Base-by-base conservation (phyloP, 2,113 vertebrate species). In the Microtus pennsylvanicus region DNA sequence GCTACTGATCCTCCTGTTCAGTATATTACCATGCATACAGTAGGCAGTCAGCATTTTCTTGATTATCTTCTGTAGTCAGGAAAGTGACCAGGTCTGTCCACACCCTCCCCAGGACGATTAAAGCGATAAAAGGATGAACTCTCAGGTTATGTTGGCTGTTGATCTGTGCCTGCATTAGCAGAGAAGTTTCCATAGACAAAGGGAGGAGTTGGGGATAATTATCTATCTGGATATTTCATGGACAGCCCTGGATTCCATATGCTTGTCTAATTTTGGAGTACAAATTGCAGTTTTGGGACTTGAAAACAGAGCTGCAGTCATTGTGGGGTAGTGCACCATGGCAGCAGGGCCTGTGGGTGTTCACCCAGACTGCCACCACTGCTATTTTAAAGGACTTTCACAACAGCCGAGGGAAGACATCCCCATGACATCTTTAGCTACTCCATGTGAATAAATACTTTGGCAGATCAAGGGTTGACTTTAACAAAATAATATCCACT, bases 21-120 rank as follows among this genome's bases (percentile, higher is more conserved):
- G 38, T 80, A 55, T 11, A 70, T 55, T 86, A 42, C 50, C n/a
- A 75, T 50, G 50, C 45, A 85, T 81, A 78, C 17, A 89, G 80
- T 94, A 90, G 85, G 67, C 61, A 85, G 89, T 97, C 93, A 96
- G 96, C 95, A 93, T 89, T 95, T 97, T 96, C 89, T 86, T 94
- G 55, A 91, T 91, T 92, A 89, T 87, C 47, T 96, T 95, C 77
- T 87, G 12, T 38, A 70, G 35, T 74, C 67, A 70, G 81, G 47
- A 50, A 94, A 96, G 35, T 69, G 52, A 82, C 69, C 81, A 55
- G 45, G 47, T 74, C 10, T 58, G n/a, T 90, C 91, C 72, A 93
- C 52, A 88, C n/a, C 28, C 50, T 90, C 35, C 93, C 67, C 55
- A 90, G 92, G 47, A 94, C 35, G 86, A 80, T 61, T 85, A 65